Conservation (phyloP, 2,888 invertebrate genomes). For the Drosophila sordidula region DNA sequence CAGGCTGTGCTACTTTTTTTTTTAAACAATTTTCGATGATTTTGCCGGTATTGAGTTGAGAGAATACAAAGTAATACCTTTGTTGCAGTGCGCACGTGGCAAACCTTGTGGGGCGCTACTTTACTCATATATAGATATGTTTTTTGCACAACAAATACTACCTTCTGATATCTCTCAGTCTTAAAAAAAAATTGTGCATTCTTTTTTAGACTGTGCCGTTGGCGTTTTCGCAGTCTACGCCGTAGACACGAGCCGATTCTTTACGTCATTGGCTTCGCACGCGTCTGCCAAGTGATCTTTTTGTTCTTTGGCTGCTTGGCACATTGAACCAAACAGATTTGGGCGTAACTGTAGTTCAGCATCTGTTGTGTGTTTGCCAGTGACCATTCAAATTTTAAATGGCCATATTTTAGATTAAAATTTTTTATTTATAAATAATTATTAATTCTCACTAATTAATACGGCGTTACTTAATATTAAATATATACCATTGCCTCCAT, state of each 20-base stretch:
- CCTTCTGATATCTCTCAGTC: conserved; percentile 5
- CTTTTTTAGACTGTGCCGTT: conserved; percentile 14
- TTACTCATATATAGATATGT: no score
- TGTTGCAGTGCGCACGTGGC: no score
- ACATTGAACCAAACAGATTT: conserved; percentile 58
- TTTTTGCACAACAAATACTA: not conserved
- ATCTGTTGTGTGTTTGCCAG: conserved; percentile 22
- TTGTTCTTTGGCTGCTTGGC: conserved; percentile 56
- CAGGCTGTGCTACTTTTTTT: no score
- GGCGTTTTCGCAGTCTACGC: conserved; percentile 28
- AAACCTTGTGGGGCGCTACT: no score
- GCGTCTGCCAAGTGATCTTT: conserved; percentile 74
- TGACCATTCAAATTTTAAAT: conserved; percentile 40
- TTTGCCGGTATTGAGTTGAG: no score
- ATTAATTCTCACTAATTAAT: conserved; percentile 22
- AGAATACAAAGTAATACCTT: no score
- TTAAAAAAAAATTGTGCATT: conserved; percentile 30
- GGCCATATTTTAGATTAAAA: conserved; percentile 33
- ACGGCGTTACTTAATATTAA: not conserved
- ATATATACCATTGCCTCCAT: not conserved
- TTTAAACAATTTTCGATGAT: no score
- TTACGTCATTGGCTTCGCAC: conserved; percentile 73
- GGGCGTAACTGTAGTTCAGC: conserved; percentile 26
- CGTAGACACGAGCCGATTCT: conserved; percentile 60
- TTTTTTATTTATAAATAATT: conserved; percentile 31